Conservation (phyloP, 1,140 invertebrate species). For the Pinna nobilis region DNA sequence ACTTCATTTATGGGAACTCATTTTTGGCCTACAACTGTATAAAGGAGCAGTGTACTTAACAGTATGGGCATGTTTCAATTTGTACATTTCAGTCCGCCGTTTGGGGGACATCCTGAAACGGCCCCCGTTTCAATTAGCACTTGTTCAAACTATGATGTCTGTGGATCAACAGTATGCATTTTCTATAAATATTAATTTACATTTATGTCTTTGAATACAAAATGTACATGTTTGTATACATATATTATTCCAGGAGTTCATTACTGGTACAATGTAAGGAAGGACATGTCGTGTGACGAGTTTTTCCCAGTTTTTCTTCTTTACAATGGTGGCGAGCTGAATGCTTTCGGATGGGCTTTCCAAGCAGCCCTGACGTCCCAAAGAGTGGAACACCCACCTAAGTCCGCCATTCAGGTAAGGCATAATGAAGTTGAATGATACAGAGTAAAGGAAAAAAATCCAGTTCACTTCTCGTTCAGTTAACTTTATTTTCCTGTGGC, state of each 20-base stretch:
- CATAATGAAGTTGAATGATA: background rate
- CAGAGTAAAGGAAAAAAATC: background rate
- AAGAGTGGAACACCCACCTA: slow-evolving; percentile 56
- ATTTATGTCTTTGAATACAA: background rate
- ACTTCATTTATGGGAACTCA: too few species aligned
- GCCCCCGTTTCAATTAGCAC: too few species aligned
- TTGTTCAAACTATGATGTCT: background rate
- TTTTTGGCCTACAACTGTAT: too few species aligned
- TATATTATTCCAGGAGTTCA: slow-evolving; percentile 38
- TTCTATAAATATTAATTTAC: background rate
- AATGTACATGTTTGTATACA: too few species aligned
- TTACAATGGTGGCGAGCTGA: slow-evolving; percentile 68
- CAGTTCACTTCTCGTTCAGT: too few species aligned
- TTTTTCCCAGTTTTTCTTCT: slow-evolving; percentile 67
- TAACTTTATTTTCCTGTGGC: background rate
- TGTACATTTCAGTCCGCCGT: too few species aligned
- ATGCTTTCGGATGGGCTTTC: slow-evolving; percentile 69
- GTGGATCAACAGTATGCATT: background rate
- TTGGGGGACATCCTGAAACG: too few species aligned
- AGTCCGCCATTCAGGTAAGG: slow-evolving; percentile 47
- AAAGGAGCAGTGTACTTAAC: too few species aligned
- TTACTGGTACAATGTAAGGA: slow-evolving; percentile 64
- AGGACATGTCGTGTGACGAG: slow-evolving; percentile 56
- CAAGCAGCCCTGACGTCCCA: slow-evolving; percentile 39
- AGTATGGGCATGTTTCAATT: too few species aligned